Evolutionary conservation across 30 jellyfish, hydroid and myxozoan species (phyloP), one percentile per base, ranked within the genome.

Genomic region (Aurelia sp.): DNA sequence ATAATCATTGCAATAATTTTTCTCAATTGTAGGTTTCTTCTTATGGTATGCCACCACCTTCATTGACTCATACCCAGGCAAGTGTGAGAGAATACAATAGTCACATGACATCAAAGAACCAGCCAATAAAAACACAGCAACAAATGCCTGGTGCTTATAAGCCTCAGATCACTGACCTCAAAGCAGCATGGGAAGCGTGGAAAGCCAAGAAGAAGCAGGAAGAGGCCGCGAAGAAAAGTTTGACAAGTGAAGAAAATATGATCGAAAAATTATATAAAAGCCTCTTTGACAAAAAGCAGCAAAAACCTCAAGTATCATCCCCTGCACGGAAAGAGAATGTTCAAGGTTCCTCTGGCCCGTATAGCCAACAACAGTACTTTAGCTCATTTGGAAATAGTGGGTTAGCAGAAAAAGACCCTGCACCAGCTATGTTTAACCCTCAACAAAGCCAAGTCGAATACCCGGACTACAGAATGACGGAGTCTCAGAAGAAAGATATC

Each of bases 211-310:
- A 82, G 86, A 57, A 55, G 74, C 86, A 72, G 20, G 92, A 82
- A 50, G 92, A 82, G 19, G 86, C 85, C 15, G 92, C 92, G 16
- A 82, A 67, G 92, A 69, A 71, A 53, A 60, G 72, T n/a, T 44
- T 67, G n/a, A 61, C 77, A 24, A 65, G 53, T 11, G 83, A 82
- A 48, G 92, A 70, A 51, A 52, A 21, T 15, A 58, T 57, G 60
- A 85, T 85, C 9, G 88, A 85, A 67, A 61, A 47, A 27, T 24
- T 73, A 62, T 85, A 73, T 63, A 82, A 85, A 67, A 73, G 77
- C 17, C 47, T 85, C 4, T 74, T 85, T 40, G 70, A 74, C 16
- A 40, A 41, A 20, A 74, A 80, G 20, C 64, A 44, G 41, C 30
- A 58, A 52, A 75, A 61, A 27, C 90, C 90, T 63, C 72, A 80